phyloP scores from a whole-genome alignment of 2,113 vertebrate genomes.

The Mesitornis unicolor region DNA sequence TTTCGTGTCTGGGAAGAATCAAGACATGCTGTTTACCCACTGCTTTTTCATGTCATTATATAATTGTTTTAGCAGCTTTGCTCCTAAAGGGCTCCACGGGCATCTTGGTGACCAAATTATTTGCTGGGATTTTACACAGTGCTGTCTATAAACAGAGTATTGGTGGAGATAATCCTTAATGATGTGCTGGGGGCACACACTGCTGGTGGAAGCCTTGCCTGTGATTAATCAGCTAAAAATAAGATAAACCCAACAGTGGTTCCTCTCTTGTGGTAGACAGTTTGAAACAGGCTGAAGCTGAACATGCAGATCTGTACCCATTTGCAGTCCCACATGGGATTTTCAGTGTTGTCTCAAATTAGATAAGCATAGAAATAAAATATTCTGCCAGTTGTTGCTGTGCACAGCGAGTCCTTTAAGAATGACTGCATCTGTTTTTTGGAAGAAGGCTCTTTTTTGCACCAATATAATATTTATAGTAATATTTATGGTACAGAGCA shows the following conservation, averaged over 20 bases:
- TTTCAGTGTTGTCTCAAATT: neutral
- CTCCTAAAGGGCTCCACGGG: neutral
- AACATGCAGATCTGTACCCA: neutral
- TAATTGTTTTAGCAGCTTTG: neutral
- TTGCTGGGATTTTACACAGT: slow-evolving; percentile 11
- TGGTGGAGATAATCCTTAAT: slow-evolving; percentile 4
- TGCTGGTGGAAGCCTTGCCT: neutral
- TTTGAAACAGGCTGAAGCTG: neutral
- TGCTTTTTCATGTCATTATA: neutral
- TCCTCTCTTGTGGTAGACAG: neutral
- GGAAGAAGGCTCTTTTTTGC: neutral
- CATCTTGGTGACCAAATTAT: neutral
- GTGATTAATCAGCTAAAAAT: slow-evolving; percentile 8
- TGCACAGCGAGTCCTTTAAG: neutral
- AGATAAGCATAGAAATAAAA: neutral
- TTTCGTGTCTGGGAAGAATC: neutral
- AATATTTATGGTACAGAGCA: neutral
- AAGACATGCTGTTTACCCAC: neutral
- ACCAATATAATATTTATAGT: too few species aligned
- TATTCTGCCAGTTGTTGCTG: neutral
- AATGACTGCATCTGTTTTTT: neutral
- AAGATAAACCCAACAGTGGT: neutral
- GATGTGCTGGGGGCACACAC: neutral
- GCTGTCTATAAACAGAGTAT: slow-evolving; percentile 11
- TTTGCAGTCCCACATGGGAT: neutral